Base-by-base conservation (phyloP, 1,140 invertebrate species). In the Papilio glaucus region DNA sequence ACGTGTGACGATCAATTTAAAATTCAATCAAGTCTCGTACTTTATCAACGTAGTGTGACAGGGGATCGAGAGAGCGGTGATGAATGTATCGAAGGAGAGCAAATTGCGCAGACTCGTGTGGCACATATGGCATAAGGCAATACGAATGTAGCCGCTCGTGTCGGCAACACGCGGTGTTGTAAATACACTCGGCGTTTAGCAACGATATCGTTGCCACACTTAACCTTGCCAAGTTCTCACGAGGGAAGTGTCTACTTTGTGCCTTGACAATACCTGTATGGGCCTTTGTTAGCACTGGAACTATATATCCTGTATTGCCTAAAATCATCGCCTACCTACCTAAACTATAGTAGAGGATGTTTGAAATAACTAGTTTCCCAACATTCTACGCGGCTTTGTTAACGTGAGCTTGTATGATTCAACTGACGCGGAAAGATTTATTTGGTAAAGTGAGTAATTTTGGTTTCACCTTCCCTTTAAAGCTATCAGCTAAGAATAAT, bases 151-250 rank as follows among this genome's bases (percentile, higher is more conserved):
- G 81, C 84, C 79, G 83, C 49, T 83, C 84, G 86, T 89, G 90
- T 89, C 87, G 81, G 88, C 88, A 90, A 90, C 80, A 85, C 72
- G 79, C 85, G 81, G 84, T 91, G 89, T 91, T 92, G 89, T 90
- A 91, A 91, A 91, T 89, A 88, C 79, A 84, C 78, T 83, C 79
- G 79, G 76, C 85, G 88, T 91, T 92, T 92, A 91, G 89, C 89
- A 91, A 92, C 88, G 88, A 89, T 89, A 85, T 85, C 79, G 89
- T 92, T 92, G 90, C 90, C 86, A 82, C 90, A 92, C 82, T 86
- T 89, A 90, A 92, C 90, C 90, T 92, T 92, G 90, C 83, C 84
- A 84, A 77, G 89, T 92, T 92, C 90, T 92, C 90, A 92, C 90
- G 90, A 88, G 87, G 90, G 88, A 90, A 90, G 86, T 90, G 90